These are phyloP conservation scores for Lamellibrachia satsuma DNA, from an alignment of 2,888 invertebrate species.

Conservation along the genomic window DNA sequence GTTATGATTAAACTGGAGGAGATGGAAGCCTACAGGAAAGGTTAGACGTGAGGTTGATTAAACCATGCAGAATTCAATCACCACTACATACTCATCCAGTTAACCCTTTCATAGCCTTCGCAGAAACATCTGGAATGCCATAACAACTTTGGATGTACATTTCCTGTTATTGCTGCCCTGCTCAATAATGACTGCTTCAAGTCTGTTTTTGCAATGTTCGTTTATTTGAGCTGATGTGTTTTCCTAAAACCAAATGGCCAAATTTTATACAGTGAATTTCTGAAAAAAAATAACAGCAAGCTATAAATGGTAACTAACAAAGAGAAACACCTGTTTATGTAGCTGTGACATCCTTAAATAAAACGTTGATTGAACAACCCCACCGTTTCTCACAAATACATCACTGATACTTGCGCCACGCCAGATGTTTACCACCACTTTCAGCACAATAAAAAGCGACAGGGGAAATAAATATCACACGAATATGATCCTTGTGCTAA, in stretches of 20 bases:
- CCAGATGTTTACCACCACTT: neutral
- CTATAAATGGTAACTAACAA: neutral
- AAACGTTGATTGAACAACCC: neutral
- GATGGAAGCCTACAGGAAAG: neutral
- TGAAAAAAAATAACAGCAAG: neutral
- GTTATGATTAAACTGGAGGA: neutral
- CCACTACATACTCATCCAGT: neutral
- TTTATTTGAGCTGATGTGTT: too few relatives aligned
- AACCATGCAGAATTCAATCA: neutral
- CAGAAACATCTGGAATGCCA: neutral
- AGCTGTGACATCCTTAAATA: neutral
- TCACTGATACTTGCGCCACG: neutral
- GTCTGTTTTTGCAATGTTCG: too few relatives aligned
- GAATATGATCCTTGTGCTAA: neutral
- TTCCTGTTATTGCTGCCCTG: neutral
- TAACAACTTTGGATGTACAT: neutral
- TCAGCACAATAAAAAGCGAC: neutral
- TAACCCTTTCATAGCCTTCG: neutral
- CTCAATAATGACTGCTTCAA: too few relatives aligned
- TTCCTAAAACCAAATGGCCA: neutral
- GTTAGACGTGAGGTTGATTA: neutral
- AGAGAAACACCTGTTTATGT: neutral
- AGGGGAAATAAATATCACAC: neutral
- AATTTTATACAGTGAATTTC: neutral
- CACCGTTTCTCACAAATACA: neutral